These are phyloP conservation scores for Phoronis australis DNA, from an alignment of 2,888 invertebrate species.

Conservation along the genomic window DNA sequence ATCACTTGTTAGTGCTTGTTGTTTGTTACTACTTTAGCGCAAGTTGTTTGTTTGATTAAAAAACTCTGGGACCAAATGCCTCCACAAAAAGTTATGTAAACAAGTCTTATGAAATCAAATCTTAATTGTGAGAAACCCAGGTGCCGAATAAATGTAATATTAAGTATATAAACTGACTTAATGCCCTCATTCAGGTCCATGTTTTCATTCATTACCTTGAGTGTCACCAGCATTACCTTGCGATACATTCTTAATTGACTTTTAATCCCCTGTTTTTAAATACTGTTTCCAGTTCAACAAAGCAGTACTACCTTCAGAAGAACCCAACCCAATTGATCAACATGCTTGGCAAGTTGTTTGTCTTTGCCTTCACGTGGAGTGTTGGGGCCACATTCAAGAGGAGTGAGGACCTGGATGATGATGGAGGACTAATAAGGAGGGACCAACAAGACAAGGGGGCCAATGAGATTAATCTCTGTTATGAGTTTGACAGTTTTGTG, in stretches of 20 bases:
- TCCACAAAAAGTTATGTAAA: too few relatives aligned
- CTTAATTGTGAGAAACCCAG: too few relatives aligned
- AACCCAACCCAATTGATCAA: conserved; percentile 40
- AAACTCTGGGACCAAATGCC: too few relatives aligned
- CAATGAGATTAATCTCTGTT: conserved; percentile 40
- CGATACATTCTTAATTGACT: neutral
- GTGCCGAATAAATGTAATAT: too few relatives aligned
- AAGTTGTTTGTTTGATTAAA: too few relatives aligned
- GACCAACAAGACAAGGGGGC: conserved; percentile 21
- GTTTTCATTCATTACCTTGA: too few relatives aligned
- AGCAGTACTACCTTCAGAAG: conserved; percentile 42
- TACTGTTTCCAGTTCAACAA: conserved; percentile 10
- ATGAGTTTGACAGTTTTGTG: conserved; percentile 51
- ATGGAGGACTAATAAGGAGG: conserved; percentile 25
- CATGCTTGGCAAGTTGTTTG: conserved; percentile 48
- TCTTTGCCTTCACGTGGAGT: conserved; percentile 51
- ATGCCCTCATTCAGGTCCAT: too few relatives aligned
- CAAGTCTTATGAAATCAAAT: too few relatives aligned
- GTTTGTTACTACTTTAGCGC: too few relatives aligned
- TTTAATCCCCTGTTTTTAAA: neutral
- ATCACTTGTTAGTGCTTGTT: too few relatives aligned
- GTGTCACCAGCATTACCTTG: too few relatives aligned
- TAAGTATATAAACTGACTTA: too few relatives aligned
- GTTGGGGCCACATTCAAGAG: conserved; percentile 47
- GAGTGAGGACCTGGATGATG: conserved; percentile 46